A percentile compares a stretch with the other conserved stretches of the same genome.
Evolutionary conservation across 2,888 invertebrate genomes (phyloP).

Genomic region (Sesia bembeciformis): DNA sequence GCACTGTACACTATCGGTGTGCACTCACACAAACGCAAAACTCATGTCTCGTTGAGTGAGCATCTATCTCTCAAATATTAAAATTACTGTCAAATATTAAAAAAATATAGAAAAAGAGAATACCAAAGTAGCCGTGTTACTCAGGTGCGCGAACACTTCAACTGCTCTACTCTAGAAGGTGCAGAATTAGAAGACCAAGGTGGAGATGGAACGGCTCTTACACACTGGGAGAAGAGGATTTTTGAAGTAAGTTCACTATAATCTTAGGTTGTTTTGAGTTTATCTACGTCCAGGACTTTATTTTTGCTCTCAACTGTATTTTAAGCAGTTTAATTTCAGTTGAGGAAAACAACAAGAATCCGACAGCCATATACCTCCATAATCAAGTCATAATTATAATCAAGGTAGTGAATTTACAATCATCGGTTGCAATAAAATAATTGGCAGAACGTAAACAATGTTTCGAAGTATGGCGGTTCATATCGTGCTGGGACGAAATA

Average conservation of each 20-base stretch:
- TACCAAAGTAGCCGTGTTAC: background rate
- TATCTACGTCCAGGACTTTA: background rate
- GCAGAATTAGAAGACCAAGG: conserved; percentile 99
- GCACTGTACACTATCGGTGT: no score
- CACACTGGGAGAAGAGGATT: conserved; percentile 99
- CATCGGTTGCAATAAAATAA: no score
- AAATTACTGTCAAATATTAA: background rate
- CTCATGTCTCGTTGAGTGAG: no score
- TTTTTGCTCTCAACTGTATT: background rate
- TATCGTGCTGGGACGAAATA: no score
- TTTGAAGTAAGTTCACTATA: conserved; percentile 83
- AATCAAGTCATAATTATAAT: no score
- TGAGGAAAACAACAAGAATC: no score
- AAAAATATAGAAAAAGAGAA: background rate
- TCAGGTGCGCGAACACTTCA: conserved; percentile 84
- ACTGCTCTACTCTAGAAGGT: conserved; percentile 90
- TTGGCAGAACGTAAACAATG: no score
- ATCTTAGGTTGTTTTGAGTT: background rate
- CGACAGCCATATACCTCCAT: no score
- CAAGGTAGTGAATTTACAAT: no score
- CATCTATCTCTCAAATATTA: background rate
- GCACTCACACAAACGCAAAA: no score
- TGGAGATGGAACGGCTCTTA: conserved; percentile 95
- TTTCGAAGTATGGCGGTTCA: no score
- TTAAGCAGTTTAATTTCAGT: no score